Percentiles rank a stretch among this genome's conserved stretches.
Evolutionary conservation across 2,113 vertebrate species (phyloP).

Genomic region (Hippocampus abdominalis): DNA sequence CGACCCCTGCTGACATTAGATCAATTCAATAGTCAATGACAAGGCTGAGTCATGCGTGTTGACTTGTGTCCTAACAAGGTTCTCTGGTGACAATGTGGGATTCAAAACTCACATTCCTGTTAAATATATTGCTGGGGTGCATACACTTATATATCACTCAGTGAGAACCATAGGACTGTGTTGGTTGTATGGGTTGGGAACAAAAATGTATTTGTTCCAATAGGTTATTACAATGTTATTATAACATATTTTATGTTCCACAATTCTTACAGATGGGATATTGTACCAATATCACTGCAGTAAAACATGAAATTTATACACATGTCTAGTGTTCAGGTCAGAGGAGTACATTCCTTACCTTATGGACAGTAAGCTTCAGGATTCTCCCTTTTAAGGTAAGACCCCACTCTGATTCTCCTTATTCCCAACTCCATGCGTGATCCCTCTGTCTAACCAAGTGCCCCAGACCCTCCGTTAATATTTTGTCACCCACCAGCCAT

Average conservation of each 20-base stretch:
- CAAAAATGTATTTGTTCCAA: not conserved
- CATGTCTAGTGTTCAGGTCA: conserved; percentile 34
- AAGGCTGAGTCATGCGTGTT: not conserved
- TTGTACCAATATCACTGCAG: conserved; percentile 18
- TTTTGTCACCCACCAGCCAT: conserved; percentile 61
- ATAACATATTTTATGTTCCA: not conserved
- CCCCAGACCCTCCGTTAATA: conserved; percentile 53
- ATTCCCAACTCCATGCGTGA: conserved; percentile 28
- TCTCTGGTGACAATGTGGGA: not conserved
- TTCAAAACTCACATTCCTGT: not conserved
- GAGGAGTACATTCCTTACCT: conserved; percentile 43
- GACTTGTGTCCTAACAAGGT: not conserved
- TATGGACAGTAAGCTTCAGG: conserved; percentile 32
- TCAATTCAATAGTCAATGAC: not conserved
- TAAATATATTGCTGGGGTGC: not conserved
- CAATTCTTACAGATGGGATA: not conserved
- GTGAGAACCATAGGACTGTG: not conserved
- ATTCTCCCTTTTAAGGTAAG: conserved; percentile 76
- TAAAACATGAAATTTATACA: conserved; percentile 9
- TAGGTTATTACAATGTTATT: no score
- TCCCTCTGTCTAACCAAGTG: conserved; percentile 35
- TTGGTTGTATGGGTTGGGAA: not conserved
- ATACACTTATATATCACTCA: not conserved
- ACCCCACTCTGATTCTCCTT: conserved; percentile 44
- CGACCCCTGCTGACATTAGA: not conserved